phyloP scores from a whole-genome alignment of 2,113 vertebrate species.

The Arothron firmamentum region DNA sequence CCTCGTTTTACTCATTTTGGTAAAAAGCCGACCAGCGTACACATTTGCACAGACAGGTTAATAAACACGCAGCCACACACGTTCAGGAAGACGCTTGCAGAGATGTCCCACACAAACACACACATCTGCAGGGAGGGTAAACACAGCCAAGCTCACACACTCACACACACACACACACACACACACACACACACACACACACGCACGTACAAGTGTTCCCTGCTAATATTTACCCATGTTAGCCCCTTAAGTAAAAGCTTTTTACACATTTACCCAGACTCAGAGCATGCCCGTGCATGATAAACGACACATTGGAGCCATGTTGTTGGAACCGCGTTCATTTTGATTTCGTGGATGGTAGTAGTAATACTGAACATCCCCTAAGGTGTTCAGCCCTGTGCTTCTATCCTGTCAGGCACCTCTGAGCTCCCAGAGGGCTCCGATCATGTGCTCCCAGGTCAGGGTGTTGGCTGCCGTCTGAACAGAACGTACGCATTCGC shows the following conservation, averaged over 20 bases:
- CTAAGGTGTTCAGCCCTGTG: too few relatives aligned
- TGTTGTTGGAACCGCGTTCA: too few relatives aligned
- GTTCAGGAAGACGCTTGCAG: slow-evolving; percentile 10
- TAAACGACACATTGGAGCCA: neutral
- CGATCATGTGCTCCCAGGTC: neutral
- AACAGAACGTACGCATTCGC: slow-evolving; percentile 11
- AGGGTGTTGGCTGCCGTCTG: slow-evolving; percentile 6
- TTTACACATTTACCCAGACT: slow-evolving; percentile 1
- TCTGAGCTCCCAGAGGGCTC: too few relatives aligned
- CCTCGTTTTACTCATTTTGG: slow-evolving; percentile 42
- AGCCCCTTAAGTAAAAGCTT: slow-evolving; percentile 27
- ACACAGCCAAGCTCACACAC: slow-evolving; percentile 16
- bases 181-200: neutral
- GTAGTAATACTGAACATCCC: too few relatives aligned
- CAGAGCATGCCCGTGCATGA: slow-evolving; percentile 7
- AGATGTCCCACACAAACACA: slow-evolving; percentile 35
- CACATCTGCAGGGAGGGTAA: slow-evolving; percentile 50
- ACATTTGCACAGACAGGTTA: slow-evolving; percentile 36
- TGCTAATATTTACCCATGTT: slow-evolving; percentile 51
- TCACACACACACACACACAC: neutral
- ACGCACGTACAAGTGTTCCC: slow-evolving; percentile 1
- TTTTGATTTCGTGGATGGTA: too few relatives aligned
- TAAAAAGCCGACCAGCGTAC: slow-evolving; percentile 31
- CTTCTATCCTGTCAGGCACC: neutral
- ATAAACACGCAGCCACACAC: slow-evolving; percentile 35